phyloP scores from a whole-genome alignment of 2,888 invertebrate species.

The Entomobrya multifasciata region DNA sequence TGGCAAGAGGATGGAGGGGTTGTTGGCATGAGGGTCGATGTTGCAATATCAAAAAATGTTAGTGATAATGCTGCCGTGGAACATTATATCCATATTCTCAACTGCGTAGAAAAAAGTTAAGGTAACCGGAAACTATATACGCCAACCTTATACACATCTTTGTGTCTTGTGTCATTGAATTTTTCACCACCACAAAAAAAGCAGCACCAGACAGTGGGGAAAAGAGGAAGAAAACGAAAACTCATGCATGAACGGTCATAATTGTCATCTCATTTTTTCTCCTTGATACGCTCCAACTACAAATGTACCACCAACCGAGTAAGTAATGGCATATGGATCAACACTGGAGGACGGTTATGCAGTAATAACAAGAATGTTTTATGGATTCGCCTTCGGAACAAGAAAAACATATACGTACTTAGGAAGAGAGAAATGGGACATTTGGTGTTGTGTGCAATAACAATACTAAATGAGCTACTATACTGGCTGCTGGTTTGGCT shows the following conservation, averaged over 20 bases:
- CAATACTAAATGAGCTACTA: background rate
- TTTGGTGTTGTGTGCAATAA: conserved; percentile 25
- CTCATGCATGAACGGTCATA: conserved; percentile 59
- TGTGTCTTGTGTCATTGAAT: too few relatives aligned
- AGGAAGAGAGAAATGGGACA: conserved; percentile 61
- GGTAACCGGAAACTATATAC: conserved; percentile 45
- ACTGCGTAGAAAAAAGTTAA: too few relatives aligned
- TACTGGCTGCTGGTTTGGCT: too few relatives aligned
- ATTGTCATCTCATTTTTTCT: conserved; percentile 65
- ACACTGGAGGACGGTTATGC: conserved; percentile 44
- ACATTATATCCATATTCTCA: too few relatives aligned
- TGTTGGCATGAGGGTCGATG: background rate
- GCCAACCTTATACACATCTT: background rate
- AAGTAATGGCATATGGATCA: conserved; percentile 66
- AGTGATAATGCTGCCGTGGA: too few relatives aligned
- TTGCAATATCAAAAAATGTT: conserved; percentile 32
- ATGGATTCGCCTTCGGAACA: conserved; percentile 50
- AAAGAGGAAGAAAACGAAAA: background rate
- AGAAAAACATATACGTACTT: conserved; percentile 25
- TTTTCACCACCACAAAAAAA: background rate
- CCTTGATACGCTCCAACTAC: conserved; percentile 45
- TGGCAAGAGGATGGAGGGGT: conserved; percentile 19
- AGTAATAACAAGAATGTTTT: conserved; percentile 54
- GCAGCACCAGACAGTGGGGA: background rate
- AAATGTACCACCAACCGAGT: conserved; percentile 51